Conservation (phyloP, 64 coral and sea anemone genomes). For the Acropora tenuis region DNA sequence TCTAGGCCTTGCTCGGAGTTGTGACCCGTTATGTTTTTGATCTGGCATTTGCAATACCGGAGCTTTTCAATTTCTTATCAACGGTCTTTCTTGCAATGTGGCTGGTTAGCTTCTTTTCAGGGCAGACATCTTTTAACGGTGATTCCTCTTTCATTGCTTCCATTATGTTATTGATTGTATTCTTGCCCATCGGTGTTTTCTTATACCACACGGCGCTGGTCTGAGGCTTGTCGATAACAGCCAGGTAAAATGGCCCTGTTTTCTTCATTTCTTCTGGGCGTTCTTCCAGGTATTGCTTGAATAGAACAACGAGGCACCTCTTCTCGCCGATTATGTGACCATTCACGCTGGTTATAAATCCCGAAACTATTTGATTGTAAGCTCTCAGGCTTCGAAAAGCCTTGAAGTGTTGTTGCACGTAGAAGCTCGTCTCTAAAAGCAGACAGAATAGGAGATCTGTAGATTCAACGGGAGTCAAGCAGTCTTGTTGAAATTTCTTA, state of each 20-base stretch:
- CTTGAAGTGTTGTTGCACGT: neutral
- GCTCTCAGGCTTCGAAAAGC: neutral
- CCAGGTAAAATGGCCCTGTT: constrained; percentile 35
- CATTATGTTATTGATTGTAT: constrained; percentile 39
- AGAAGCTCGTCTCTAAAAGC: neutral
- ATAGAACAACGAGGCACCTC: constrained; percentile 13
- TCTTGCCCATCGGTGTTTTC: constrained; percentile 34
- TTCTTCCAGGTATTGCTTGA: constrained; percentile 26
- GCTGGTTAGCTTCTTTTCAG: constrained; percentile 38
- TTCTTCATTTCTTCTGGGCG: constrained; percentile 33
- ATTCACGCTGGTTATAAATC: neutral
- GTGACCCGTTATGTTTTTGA: constrained; percentile 41
- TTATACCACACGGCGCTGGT: constrained; percentile 31
- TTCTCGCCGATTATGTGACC: constrained; percentile 28
- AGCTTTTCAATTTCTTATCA: constrained; percentile 48
- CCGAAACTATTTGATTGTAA: too few species aligned
- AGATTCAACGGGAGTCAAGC: neutral
- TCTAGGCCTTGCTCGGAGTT: neutral
- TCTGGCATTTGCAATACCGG: constrained; percentile 38
- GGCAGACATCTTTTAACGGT: neutral
- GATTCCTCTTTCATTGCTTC: constrained; percentile 44
- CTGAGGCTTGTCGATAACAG: constrained; percentile 40
- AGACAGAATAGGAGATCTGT: neutral
- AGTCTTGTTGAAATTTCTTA: neutral
- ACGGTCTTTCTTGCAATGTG: constrained; percentile 44